Conservation (phyloP, 2,113 vertebrate genomes). For the Osmerus eperlanus region DNA sequence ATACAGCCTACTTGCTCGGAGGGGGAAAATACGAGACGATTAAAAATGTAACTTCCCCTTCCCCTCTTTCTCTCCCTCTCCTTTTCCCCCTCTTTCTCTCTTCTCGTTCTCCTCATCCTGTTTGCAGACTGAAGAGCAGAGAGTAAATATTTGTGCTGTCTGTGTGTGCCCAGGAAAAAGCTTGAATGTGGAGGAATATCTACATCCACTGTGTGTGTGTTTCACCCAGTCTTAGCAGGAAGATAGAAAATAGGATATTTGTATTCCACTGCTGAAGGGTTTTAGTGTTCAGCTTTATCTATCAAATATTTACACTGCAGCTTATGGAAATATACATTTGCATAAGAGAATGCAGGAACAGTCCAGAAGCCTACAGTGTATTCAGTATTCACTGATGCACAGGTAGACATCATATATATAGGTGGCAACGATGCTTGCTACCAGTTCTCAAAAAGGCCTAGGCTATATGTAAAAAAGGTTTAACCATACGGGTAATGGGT, state of each 20-base stretch:
- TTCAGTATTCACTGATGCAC: too few species aligned
- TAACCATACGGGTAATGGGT: too few species aligned
- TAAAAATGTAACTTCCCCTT: conserved; percentile 81
- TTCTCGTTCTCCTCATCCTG: conserved; percentile 56
- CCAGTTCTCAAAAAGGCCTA: too few species aligned
- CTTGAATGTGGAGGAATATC: conserved; percentile 19
- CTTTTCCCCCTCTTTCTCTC: conserved; percentile 28
- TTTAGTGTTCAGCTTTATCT: conserved; percentile 48
- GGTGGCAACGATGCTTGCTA: too few species aligned
- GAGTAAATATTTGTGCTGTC: conserved; percentile 68
- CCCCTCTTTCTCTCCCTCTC: conserved; percentile 39
- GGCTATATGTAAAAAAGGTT: too few species aligned
- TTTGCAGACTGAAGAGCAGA: conserved; percentile 47
- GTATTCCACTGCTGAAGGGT: conserved; percentile 57
- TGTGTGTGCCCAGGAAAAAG: conserved; percentile 18
- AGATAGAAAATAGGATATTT: conserved; percentile 27
- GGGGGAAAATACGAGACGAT: conserved; percentile 81
- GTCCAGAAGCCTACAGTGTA: too few species aligned
- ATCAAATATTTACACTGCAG: conserved; percentile 62
- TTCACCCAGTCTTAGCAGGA: background rate
- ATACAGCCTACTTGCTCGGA: conserved; percentile 94
- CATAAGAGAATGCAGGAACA: conserved; percentile 31
- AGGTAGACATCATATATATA: too few species aligned
- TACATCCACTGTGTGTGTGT: background rate
- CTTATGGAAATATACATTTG: conserved; percentile 61